Evolutionary conservation across 2,888 invertebrate species (phyloP), one percentile per base, ranked within the genome.

Genomic region (Euzophera pinguis): DNA sequence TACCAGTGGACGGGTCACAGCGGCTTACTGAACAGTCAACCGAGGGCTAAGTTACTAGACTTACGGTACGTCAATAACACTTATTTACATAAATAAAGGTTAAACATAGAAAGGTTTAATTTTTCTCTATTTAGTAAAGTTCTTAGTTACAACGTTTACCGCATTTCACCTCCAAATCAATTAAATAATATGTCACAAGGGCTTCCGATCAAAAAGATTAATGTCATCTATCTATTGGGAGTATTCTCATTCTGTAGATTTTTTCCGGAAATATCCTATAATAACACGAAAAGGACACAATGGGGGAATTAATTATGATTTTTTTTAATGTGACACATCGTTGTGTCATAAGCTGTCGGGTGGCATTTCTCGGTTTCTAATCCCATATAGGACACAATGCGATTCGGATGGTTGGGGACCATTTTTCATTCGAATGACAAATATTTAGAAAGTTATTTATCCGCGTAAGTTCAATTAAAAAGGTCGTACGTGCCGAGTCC

Each of bases 401-500:
- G 74, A 69, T 71, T 73, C 65, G 69, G 76, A 71, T 74, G 75
- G 76, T 67, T 73, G 72, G 64, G 70, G 68, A 73, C 81, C 83
- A 87, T 89, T 86, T 85, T 87, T 88, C 88, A 89, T 85, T 81
- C 80, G 71, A 78, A 85, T 78, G 85, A 84, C 87, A 88, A 89
- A 89, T 88, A 87, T 89, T 89, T 85, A 81, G 88, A 89, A 88
- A 85, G 86, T 79, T 87, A 86, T 89, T 87, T 85, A 81, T 84
- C 75, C 77, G 76, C 75, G 81, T 79, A 77, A 73, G 73, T 78
- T 79, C 84, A 81, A 87, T 88, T 82, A 84, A 77, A 67, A 78
- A 78, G 80, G 78, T 58, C 67, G 62, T 60, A 71, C 70, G 73
- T 75, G 73, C 67, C 69, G 65, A 63, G 73, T 63, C 71, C 74